Evolutionary conservation across 2,888 invertebrate genomes (phyloP).

Genomic region (Andrena bucephala): DNA sequence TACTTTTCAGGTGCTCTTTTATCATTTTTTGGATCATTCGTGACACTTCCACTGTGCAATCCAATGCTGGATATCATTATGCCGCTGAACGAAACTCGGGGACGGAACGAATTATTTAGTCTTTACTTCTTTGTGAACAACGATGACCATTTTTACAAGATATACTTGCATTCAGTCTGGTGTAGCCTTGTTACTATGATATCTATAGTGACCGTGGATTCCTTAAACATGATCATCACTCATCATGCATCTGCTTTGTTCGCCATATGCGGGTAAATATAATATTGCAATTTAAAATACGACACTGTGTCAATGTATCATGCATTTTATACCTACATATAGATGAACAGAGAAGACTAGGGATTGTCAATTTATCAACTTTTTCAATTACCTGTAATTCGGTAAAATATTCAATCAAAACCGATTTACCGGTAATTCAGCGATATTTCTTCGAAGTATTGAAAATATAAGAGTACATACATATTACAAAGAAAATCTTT

Average conservation of each 20-base stretch:
- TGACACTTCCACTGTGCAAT: background rate
- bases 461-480: no score
- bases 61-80: constrained; percentile 30
- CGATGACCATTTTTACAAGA: constrained; percentile 34
- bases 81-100: constrained; percentile 47
- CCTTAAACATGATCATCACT: constrained; percentile 41
- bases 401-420: no score
- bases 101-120: constrained; percentile 12
- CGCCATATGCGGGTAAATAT: constrained; percentile 34
- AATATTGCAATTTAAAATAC: no score
- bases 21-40: background rate
- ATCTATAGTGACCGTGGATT: constrained; percentile 29
- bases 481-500: no score
- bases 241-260: constrained; percentile 53
- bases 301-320: no score
- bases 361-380: no score
- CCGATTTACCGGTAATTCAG: no score
- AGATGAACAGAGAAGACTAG: no score
- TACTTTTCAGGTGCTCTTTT: constrained; percentile 1
- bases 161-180: constrained; percentile 6
- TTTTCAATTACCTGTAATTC: no score
- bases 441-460: no score
- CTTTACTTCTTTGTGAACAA: constrained; percentile 35
- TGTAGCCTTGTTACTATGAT: background rate
- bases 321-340: no score